Percentiles rank a stretch among this genome's conserved stretches.
Evolutionary conservation across 2,797 vertebrate genomes (phyloP).

Genomic region (Falco peregrinus): DNA sequence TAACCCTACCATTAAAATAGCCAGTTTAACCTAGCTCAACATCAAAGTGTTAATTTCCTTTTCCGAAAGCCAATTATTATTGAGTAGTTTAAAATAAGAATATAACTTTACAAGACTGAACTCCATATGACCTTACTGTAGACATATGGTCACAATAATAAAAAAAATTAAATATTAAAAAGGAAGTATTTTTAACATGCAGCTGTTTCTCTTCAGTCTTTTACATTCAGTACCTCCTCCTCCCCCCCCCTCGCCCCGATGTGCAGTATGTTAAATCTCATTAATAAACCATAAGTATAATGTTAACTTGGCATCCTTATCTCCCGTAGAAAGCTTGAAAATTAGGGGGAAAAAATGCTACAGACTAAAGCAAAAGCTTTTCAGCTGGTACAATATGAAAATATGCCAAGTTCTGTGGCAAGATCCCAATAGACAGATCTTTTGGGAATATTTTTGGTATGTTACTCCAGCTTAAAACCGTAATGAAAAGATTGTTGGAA

Average conservation of each 20-base stretch:
- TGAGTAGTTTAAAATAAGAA: slow-evolving; percentile 55
- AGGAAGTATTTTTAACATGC: slow-evolving; percentile 54
- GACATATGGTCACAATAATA: slow-evolving; percentile 34
- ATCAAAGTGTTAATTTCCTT: slow-evolving; percentile 54
- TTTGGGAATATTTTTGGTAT: not conserved
- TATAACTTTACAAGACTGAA: slow-evolving; percentile 57
- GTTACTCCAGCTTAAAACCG: not conserved
- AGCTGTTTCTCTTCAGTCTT: slow-evolving; percentile 61
- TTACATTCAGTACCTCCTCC: not conserved
- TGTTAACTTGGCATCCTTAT: not conserved
- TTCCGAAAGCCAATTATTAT: slow-evolving; percentile 26
- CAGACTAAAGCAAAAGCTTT: not conserved
- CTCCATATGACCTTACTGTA: slow-evolving; percentile 48
- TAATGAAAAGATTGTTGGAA: not conserved
- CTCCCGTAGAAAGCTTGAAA: not conserved
- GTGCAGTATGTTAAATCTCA: not conserved
- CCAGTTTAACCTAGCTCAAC: not conserved
- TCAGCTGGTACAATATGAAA: not conserved
- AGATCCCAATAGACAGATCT: not conserved
- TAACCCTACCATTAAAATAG: slow-evolving; percentile 2
- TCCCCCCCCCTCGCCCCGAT: not conserved
- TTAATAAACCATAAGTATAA: slow-evolving; percentile 19
- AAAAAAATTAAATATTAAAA: slow-evolving; percentile 50
- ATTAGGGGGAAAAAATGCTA: not conserved
- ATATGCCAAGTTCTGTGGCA: not conserved